Conservation (phyloP, 1,140 invertebrate species). For the Drosophila punjabiensis region DNA sequence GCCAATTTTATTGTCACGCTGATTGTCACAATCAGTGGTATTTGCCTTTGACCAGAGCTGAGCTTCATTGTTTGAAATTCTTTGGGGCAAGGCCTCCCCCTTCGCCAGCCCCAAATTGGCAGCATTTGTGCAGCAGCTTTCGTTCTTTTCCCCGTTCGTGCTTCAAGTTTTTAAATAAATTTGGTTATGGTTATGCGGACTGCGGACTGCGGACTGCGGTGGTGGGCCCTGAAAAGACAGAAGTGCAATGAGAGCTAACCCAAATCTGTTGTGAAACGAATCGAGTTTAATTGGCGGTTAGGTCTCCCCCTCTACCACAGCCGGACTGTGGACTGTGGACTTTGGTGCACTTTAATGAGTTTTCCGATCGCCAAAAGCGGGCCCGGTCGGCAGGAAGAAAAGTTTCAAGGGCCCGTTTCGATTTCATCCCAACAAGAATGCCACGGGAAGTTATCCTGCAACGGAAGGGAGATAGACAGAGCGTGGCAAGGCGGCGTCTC, state of each 20-base stretch:
- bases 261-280: slow-evolving; percentile 47
- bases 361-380: slow-evolving; percentile 19
- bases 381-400: not conserved
- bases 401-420: slow-evolving; percentile 7
- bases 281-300: slow-evolving; percentile 63
- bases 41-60: slow-evolving; percentile 74
- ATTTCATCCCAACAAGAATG: slow-evolving; percentile 9
- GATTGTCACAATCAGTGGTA: slow-evolving; percentile 82
- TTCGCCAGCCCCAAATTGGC: slow-evolving; percentile 40
- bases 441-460: not conserved
- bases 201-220: slow-evolving; percentile 9
- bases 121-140: slow-evolving; percentile 60
- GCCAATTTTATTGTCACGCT: slow-evolving; percentile 78
- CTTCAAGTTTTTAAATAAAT: slow-evolving; percentile 72
- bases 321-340: slow-evolving; percentile 1
- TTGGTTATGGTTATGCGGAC: slow-evolving; percentile 57
- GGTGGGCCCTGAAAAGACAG: not conserved
- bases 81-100: slow-evolving; percentile 18
- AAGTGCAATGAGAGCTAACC: slow-evolving; percentile 35
- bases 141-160: not conserved
- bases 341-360: slow-evolving; percentile 42
- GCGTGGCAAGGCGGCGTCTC: slow-evolving; percentile 21
- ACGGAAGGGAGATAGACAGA: too few species aligned
- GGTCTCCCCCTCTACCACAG: slow-evolving; percentile 7
- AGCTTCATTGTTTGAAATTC: slow-evolving; percentile 68